These are phyloP conservation scores for Spisula subtruncata DNA, from an alignment of 2,888 invertebrate species.

Conservation along the genomic window DNA sequence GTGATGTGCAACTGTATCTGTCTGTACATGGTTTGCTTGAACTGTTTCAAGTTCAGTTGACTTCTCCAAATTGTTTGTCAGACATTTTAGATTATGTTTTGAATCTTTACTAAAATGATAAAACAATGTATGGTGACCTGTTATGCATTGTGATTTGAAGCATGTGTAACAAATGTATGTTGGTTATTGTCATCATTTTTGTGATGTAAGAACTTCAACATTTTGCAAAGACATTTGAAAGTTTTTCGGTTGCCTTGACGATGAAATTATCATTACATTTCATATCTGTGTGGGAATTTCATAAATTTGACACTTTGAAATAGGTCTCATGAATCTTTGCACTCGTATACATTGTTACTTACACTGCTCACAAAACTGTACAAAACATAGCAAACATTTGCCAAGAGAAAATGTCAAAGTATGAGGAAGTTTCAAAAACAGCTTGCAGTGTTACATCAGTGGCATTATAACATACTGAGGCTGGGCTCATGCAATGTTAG, in stretches of 20 bases:
- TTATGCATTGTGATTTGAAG: neutral
- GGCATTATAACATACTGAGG: neutral
- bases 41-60: neutral
- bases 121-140: neutral
- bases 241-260: neutral
- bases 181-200: neutral
- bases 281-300: neutral
- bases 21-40: neutral
- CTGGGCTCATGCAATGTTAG: neutral
- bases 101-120: neutral
- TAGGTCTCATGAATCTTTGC: neutral
- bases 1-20: too few species aligned
- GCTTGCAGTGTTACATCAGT: neutral
- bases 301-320: neutral
- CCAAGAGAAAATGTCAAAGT: conserved; percentile 13
- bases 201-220: neutral
- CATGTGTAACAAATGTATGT: neutral
- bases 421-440: neutral
- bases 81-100: neutral
- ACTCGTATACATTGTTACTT: neutral
- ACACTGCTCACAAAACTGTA: neutral
- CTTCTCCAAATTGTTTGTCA: too few species aligned
- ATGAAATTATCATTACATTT: neutral
- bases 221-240: neutral
- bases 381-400: neutral